Conservation (phyloP, 2,113 vertebrate species). For the Cygnus buccinator region DNA sequence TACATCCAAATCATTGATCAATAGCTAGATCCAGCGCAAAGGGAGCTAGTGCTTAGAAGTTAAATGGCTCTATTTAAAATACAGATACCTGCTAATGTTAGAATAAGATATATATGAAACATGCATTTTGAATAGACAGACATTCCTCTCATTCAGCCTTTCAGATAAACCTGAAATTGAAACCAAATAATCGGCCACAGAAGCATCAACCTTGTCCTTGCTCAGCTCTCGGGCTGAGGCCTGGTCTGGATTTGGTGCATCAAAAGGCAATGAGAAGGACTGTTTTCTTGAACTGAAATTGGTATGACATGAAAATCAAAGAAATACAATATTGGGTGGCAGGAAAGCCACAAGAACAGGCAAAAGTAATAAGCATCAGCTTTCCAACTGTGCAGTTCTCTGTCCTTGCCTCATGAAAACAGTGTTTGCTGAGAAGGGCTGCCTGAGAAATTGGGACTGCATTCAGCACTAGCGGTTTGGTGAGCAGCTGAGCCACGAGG, state of each 20-base stretch:
- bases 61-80: neutral
- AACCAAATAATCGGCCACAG: neutral
- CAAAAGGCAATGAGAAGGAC: neutral
- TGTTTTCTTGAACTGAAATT: neutral
- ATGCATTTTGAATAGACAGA: neutral
- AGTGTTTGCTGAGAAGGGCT: rapidly evolving
- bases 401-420: neutral
- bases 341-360: neutral
- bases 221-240: neutral
- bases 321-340: neutral
- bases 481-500: neutral
- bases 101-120: neutral
- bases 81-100: neutral
- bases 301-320: neutral
- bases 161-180: neutral
- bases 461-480: neutral
- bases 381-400: neutral
- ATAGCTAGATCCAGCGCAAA: neutral
- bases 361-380: neutral
- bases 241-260: neutral
- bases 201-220: neutral
- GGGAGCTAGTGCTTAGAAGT: neutral
- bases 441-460: rapidly evolving
- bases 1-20: neutral
- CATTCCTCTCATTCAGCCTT: neutral